Conservation (phyloP, 2,113 vertebrate species). For the Poeciliopsis retropinna region DNA sequence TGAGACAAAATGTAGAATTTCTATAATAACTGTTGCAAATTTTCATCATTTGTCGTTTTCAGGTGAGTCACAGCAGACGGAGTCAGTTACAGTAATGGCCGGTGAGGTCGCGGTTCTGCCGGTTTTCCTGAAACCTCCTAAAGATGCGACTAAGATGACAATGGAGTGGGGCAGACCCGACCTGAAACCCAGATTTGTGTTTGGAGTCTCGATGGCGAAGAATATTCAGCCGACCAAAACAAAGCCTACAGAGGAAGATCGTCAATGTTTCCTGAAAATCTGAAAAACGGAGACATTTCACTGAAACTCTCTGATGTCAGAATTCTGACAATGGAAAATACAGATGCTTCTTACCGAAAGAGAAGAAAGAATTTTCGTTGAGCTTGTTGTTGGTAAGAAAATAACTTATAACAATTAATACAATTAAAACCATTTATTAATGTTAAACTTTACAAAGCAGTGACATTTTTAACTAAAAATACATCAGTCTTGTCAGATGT, state of each 20-base stretch:
- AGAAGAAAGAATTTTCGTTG: background rate
- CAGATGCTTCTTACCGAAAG: constrained; percentile 5
- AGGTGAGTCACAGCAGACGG: accelerated
- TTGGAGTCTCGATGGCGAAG: accelerated
- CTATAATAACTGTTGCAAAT: no score
- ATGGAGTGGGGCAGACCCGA: constrained; percentile 18
- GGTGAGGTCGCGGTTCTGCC: constrained; percentile 10
- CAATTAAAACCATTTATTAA: no score
- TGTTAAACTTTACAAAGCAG: no score
- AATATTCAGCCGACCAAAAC: accelerated
- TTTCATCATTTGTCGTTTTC: background rate
- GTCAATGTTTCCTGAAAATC: accelerated
- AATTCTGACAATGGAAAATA: constrained; percentile 27
- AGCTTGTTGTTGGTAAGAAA: constrained; percentile 22
- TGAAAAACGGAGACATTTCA: constrained; percentile 18
- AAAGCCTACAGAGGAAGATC: constrained; percentile 7
- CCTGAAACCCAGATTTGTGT: background rate
- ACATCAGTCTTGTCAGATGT: no score
- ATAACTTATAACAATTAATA: no score
- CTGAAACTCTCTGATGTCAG: constrained; percentile 25
- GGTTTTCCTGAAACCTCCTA: background rate
- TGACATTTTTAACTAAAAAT: no score
- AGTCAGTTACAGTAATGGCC: no score
- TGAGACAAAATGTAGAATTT: no score
- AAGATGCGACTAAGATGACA: background rate